Evolutionary conservation across 2,113 vertebrate genomes (phyloP), one percentile per base, ranked within the genome.

Genomic region (Philantomba maxwellii): DNA sequence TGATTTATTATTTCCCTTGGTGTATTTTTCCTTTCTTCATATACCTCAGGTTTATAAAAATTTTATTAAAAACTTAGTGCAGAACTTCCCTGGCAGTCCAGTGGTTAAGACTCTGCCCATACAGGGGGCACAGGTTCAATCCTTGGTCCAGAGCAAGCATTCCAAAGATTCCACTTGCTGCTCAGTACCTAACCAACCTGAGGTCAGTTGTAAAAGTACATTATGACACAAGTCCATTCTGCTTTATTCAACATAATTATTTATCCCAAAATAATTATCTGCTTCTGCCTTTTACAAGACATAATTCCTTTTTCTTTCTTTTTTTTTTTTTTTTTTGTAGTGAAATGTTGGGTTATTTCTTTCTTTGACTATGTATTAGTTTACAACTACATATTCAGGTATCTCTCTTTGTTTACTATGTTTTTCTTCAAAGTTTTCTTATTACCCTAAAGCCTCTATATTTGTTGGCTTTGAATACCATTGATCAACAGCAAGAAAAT

Each of bases 91-190:
- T 73, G 66, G 36, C 11, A 6, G 10, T 73, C 70, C 36, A 73
- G 21, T 2, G 36, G 36, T 73, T 73, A 73, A 73, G 36, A 73
- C 28, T 73, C 36, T 0, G 0, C 11, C 11, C 21, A 6, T 73
- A 43, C 21, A 39, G 36, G 70, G 36, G 19, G 1, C 36, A 43
- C 0, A 6, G 70, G 10, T 73, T 43, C 70, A 73, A 43, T 73
- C 36, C 6, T 39, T 43, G 21, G 21, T 73, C 70, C 2, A 43
- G 21, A 14, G 23, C 36, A 73, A 73, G 43, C 21, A 73, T 73
- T 73, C 5, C 36, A 73, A 73, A 43, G 36, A 73, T 43, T 25
- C 36, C 21, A 73, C 36, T 6, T 25, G 21, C 36, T 43, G n/a
- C n/a, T 70, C 64, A 70, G 64, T 23, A 36, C 36, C n/a, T 70